These are phyloP conservation scores for Pheosia tremula DNA, from an alignment of 2,888 invertebrate genomes.

Conservation along the genomic window DNA sequence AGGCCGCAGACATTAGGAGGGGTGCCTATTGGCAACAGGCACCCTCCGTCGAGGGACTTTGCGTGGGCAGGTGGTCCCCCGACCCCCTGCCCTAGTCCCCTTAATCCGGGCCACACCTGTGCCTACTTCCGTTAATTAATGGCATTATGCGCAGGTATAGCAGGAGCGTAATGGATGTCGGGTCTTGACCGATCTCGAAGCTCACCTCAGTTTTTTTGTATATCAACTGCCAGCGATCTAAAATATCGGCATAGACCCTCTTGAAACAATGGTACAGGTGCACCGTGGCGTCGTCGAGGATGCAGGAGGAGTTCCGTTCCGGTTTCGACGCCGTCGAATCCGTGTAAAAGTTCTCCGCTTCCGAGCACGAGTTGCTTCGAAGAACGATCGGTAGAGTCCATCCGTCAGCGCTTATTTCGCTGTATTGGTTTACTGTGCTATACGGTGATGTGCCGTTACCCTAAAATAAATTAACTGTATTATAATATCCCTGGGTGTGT, in stretches of 20 bases:
- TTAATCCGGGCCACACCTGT: no score
- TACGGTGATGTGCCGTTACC: constrained; percentile 91
- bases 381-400: constrained; percentile 89
- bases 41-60: no score
- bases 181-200: neutral
- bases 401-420: constrained; percentile 90
- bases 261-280: constrained; percentile 93
- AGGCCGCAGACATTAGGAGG: no score
- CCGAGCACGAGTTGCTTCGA: constrained; percentile 94
- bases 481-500: no score
- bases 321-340: constrained; percentile 68
- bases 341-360: constrained; percentile 89
- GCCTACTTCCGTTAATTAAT: no score
- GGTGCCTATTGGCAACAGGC: no score
- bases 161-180: no score
- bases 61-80: no score
- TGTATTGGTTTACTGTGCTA: constrained; percentile 91
- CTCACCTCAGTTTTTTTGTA: constrained; percentile 90
- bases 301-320: constrained; percentile 67
- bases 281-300: constrained; percentile 73
- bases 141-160: no score
- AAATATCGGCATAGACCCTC: constrained; percentile 93
- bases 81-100: no score
- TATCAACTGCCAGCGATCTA: constrained; percentile 93
- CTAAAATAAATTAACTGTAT: constrained; percentile 59